Evolutionary conservation across 1,140 invertebrate species (phyloP), one percentile per base, ranked within the genome.

Genomic region (Eueides isabella): DNA sequence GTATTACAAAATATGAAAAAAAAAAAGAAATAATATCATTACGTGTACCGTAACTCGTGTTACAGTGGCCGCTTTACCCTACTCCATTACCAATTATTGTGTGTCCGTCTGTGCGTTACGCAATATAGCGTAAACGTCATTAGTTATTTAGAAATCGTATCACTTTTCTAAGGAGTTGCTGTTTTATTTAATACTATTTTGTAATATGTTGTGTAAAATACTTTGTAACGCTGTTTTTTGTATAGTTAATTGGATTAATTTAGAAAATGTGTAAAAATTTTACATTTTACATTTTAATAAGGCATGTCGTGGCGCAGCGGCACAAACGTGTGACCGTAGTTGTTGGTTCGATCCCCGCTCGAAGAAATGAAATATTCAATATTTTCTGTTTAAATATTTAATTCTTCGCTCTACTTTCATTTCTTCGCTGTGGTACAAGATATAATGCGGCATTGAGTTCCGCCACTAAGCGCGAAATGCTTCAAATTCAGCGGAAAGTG

Each of bases 41-140:
- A 67, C 66, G 44, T 19, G 19, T 55, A 30, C 41, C 23, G 66
- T 31, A 67, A 30, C 23, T 16, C 28, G 66, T 28, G 35, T 19
- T 19, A 44, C 41, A 19, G 41, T 23, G 67, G 28, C 67, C 67
- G 67, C 30, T 31, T 69, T 69, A 61, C 55, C 35, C 33, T 30
- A 69, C 28, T 23, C 55, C 16, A 69, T n/a, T 26, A 29, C 16
- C 48, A 69, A 69, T 69, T 69, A 69, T 61, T 61, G 67, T 67
- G 38, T 48, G 66, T 67, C 41, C 61, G 67, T 69, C 29, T 61
- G 65, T 48, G 14, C 29, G 67, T 61, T 69, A 61, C 48, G 67
- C 30, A 33, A 69, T 61, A 61, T 9, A 2, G 11, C 23, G 19
- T 26, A n/a, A 26, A 55, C 48, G 48, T 61, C 67, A n/a, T 69